Evolutionary conservation across 2,113 vertebrate genomes (phyloP), one percentile per base, ranked within the genome.

Genomic region (Vimba vimba): DNA sequence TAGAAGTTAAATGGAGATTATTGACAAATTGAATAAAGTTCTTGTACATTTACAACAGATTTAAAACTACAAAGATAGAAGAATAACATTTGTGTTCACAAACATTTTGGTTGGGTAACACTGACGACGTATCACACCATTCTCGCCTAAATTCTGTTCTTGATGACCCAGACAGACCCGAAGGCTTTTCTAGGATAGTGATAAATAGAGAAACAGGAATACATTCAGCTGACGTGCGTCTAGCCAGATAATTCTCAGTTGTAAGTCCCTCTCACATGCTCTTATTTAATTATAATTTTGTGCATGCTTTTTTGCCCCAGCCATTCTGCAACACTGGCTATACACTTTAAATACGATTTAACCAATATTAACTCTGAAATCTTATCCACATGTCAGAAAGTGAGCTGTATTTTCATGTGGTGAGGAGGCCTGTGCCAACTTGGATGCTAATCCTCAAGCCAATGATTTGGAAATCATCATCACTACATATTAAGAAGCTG

Each of bases 281-380:
- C 75, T 64, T 78, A 73, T 87, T 66, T 90, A 78, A 89, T 90
- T 90, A 89, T 85, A 87, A 85, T 50, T 82, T 66, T 83, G 45
- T 6, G 17, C 50, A 13, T 30, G 66, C 12, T 36, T 10, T 7
- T 69, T 64, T 66, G 17, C 25, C 62, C 43, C 57, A 68, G n/a
- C 73, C 60, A 19, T 33, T 64, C 64, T 57, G 21, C 80, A 82
- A 55, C 79, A 47, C 57, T 88, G 55, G 74, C 88, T 76, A 55
- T 55, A 74, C 83, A 57, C 68, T 83, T 87, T 83, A 88, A 85
- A 88, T 88, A 52, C 33, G 68, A 85, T 84, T 87, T 45, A 30
- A 59, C 86, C 85, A 86, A 89, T 85, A 89, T 84, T 82, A 69
- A 81, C 86, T 76, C 79, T 86, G 64, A 88, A 88, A 88, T 62